phyloP scores from a whole-genome alignment of 1,140 invertebrate species.

The Drosophila mayri region DNA sequence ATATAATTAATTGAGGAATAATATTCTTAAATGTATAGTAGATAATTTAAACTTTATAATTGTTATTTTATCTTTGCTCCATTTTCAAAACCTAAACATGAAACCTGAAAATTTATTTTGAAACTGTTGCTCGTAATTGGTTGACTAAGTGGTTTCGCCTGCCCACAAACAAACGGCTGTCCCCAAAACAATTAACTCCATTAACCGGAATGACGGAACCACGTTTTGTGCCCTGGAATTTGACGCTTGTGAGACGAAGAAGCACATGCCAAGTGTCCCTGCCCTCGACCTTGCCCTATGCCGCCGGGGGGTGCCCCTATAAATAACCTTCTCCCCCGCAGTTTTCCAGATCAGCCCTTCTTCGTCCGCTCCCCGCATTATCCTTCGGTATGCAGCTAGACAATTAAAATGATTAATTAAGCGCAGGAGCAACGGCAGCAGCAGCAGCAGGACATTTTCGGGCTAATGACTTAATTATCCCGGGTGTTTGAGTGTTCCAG shows the following conservation, averaged over 20 bases:
- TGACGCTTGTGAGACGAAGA: constrained; percentile 19
- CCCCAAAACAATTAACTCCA: constrained; percentile 43
- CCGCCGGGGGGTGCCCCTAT: constrained; percentile 43
- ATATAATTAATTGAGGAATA: neutral
- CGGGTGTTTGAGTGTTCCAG: constrained; percentile 63
- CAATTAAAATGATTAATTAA: constrained; percentile 82
- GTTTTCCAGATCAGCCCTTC: constrained; percentile 47
- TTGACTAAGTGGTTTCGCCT: constrained; percentile 25
- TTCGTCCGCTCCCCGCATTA: constrained; percentile 4
- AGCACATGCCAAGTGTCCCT: constrained; percentile 66
- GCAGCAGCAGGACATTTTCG: constrained; percentile 70
- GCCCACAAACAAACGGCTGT: constrained; percentile 8
- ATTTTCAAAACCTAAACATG: neutral
- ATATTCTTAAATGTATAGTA: neutral
- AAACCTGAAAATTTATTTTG: constrained; percentile 18
- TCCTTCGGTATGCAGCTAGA: constrained; percentile 42
- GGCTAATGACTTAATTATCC: constrained; percentile 78
- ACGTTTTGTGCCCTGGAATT: constrained; percentile 41
- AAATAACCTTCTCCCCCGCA: constrained; percentile 62
- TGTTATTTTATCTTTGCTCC: neutral
- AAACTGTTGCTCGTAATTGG: constrained; percentile 1
- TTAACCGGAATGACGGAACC: constrained; percentile 17
- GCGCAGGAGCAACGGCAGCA: constrained; percentile 52
- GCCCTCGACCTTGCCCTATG: constrained; percentile 26
- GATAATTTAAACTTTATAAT: neutral